Conservation (phyloP, 2,113 vertebrate genomes). For the Hystrix brachyura region DNA sequence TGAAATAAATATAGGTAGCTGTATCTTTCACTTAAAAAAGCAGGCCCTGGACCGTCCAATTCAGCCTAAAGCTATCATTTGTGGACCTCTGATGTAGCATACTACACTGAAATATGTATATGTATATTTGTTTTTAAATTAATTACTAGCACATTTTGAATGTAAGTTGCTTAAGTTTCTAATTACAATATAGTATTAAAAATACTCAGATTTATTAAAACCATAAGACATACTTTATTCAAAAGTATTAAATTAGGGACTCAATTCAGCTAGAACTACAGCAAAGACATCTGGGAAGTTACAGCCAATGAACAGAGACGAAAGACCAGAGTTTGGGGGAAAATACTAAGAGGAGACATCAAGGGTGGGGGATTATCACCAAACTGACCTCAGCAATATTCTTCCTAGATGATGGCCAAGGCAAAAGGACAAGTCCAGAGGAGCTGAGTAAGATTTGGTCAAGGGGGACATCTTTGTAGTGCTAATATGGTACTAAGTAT, state of each 20-base stretch:
- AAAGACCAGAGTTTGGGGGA: background rate
- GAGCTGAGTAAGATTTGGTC: background rate
- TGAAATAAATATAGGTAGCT: background rate
- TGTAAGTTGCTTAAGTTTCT: background rate
- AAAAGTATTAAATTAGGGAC: background rate
- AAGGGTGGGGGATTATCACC: background rate
- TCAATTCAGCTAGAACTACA: background rate
- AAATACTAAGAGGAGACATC: background rate
- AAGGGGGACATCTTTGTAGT: background rate
- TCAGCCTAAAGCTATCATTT: background rate
- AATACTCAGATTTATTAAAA: background rate
- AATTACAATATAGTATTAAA: background rate
- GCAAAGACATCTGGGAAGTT: background rate
- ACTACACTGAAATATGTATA: background rate
- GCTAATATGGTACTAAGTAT: background rate
- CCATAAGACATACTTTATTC: background rate
- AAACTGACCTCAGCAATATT: background rate
- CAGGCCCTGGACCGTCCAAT: background rate
- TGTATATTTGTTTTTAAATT: background rate
- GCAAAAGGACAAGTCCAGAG: background rate
- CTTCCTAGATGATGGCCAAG: background rate
- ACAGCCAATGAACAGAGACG: background rate
- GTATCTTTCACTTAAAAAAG: background rate
- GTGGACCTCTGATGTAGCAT: background rate
- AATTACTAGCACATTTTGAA: constrained; percentile 15